Base-by-base conservation (phyloP, 2,797 vertebrate species). In the Enteromius thamalakanensis region DNA sequence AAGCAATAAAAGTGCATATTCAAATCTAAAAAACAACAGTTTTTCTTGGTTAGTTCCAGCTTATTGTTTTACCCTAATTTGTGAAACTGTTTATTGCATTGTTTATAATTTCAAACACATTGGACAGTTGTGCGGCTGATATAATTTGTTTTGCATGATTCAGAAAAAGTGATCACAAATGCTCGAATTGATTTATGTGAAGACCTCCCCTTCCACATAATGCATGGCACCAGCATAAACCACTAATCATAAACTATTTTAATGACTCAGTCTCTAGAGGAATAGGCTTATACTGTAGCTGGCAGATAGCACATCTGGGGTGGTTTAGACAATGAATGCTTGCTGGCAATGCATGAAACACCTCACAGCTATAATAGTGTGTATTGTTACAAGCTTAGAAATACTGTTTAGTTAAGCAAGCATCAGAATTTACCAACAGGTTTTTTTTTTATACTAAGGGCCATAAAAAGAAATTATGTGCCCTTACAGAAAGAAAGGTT, bases 211-310 rank as follows among this genome's bases (percentile, higher is more conserved):
- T 65, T 42, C 7, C 12, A 51, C 29, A 74, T 19, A 62, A 79
- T 40, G 29, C n/a, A 9, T 65, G 80, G 80, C 69, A 81, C 80
- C 70, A 74, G 34, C 47, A 45, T 82, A 67, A 76, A 76, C 60
- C 47, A 55, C n/a, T n/a, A 32, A 76, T 53, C 72, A 76, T 82
- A 82, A 82, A 82, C 15, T 76, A 67, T 62, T 65, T 67, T 82
- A 82, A 82, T 76, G 72, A 53, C 23, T 82, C 47, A 6, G 49
- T 81, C 68, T 60, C 34, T 40, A 34, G 68, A 64, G 55, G 10
- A 64, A 72, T 34, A 23, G 40, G 26, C 3, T 71, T 71, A 71
- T n/a, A n/a, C n/a, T n/a, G n/a, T 62, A 72, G 19, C 40, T 60
- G 53, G 68, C 69, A 72, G 40, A 64, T 15, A 58, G 15, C 19